phyloP scores from a whole-genome alignment of 2,888 invertebrate genomes.

The Theodoxus fluviatilis region DNA sequence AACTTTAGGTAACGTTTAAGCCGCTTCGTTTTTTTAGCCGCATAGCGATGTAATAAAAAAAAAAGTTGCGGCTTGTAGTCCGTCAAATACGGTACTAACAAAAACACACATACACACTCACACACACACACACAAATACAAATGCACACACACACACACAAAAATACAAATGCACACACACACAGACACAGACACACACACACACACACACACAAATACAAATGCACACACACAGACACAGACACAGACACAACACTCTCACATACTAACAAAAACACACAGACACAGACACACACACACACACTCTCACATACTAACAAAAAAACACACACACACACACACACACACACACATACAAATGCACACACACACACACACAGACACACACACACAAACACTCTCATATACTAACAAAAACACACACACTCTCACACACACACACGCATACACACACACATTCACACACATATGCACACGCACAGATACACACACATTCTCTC shows the following conservation, averaged over 20 bases:
- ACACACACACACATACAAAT: conserved; percentile 25
- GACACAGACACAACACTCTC: neutral
- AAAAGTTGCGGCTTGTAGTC: too few relatives aligned
- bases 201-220: too few relatives aligned
- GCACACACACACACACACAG: conserved; percentile 22
- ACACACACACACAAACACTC: conserved; percentile 19
- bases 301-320: conserved; percentile 3
- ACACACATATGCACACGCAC: too few relatives aligned
- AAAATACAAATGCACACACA: too few relatives aligned
- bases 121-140: conserved; percentile 11
- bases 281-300: conserved; percentile 18
- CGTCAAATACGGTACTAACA: too few relatives aligned
- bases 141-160: neutral
- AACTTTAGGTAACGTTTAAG: too few relatives aligned
- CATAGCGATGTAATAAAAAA: too few relatives aligned
- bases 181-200: conserved; percentile 13
- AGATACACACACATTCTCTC: too few relatives aligned
- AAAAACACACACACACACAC: conserved; percentile 17
- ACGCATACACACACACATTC: too few relatives aligned
- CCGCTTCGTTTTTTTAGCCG: too few relatives aligned
- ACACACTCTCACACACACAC: too few relatives aligned
- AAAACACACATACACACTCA: conserved; percentile 6
- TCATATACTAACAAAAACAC: too few relatives aligned
- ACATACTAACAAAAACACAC: neutral
- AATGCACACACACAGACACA: neutral